Conservation (phyloP, 2,797 vertebrate species). For the Poecilia wingei region DNA sequence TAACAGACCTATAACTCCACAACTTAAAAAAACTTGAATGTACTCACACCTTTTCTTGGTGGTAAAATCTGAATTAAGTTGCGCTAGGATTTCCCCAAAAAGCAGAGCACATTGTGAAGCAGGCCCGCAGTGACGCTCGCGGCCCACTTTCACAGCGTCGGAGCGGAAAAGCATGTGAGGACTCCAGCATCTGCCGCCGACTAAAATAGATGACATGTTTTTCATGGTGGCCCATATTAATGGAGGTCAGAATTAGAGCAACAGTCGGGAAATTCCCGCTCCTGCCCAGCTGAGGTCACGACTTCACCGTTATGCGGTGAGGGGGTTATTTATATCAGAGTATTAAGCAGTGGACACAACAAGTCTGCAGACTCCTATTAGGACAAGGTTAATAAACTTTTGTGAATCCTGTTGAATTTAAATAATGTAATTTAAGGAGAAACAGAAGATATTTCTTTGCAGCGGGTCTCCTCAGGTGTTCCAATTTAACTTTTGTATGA, state of each 20-base stretch:
- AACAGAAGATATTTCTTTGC: background rate
- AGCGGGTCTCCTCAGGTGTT: background rate
- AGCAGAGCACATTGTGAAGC: background rate
- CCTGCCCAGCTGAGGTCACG: background rate
- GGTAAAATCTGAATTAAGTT: background rate
- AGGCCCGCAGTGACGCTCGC: background rate
- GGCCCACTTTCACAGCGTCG: conserved; percentile 21
- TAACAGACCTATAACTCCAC: background rate
- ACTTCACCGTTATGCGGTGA: background rate
- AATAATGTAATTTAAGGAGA: background rate
- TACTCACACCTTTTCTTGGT: background rate
- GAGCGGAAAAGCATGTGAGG: conserved; percentile 18
- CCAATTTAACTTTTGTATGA: background rate
- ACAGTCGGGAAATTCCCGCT: conserved; percentile 13
- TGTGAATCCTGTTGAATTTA: background rate
- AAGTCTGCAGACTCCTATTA: background rate
- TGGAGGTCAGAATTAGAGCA: conserved; percentile 29
- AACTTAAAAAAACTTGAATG: background rate
- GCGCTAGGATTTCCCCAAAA: background rate
- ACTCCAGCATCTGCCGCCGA: conserved; percentile 39
- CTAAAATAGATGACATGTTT: conserved; percentile 61
- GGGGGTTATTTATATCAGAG: background rate
- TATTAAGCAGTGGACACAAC: background rate
- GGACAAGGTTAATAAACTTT: background rate
- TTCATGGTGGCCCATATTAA: conserved; percentile 38